Evolutionary conservation across 2,797 vertebrate genomes (phyloP), one percentile per base, ranked within the genome.

Genomic region (Brachyalestes nurse): DNA sequence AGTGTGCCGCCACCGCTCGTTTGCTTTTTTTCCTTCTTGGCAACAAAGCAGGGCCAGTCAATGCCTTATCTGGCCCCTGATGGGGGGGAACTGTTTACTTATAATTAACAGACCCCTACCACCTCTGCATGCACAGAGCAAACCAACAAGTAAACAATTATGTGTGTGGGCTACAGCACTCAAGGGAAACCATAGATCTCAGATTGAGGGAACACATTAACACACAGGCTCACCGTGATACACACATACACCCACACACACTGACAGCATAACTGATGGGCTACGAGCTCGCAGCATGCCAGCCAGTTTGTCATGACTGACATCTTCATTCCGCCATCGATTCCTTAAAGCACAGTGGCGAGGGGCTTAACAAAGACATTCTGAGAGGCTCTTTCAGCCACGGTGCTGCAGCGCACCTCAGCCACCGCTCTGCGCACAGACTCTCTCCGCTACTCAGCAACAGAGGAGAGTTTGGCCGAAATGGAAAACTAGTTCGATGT

Each of bases 231-330:
- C 64, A 78, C 23, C 47, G 38, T 64, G 16, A 40, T 34, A 60
- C 58, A 38, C 55, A 78, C 74, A 71, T 55, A 64, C 53, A 58
- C 21, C 14, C 38, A 62, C 49, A 53, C 49, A 77, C 51, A 72
- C 81, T 89, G 92, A 91, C 93, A 93, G 66, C 77, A 79, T 91
- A 91, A 93, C 83, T 82, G 92, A 93, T 91, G 88, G 88, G 84
- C 80, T 58, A 82, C 78, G 49, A 65, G 87, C 70, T 76, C 70
- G 60, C 83, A 55, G 80, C 76, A 87, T 83, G 81, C 84, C 78
- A 83, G 81, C 84, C 28, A 88, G 89, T 93, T 93, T 92, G 91
- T 92, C 92, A 92, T 85, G 83, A 90, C 85, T 91, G 91, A 93
- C 91, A 90, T 92, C 92, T 94, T 93, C 88, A 92, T 93, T 92